Evolutionary conservation across 53 echinoderm and acorn worm species (phyloP), one percentile per base, ranked within the genome.

Genomic region (Luidia sarsii): DNA sequence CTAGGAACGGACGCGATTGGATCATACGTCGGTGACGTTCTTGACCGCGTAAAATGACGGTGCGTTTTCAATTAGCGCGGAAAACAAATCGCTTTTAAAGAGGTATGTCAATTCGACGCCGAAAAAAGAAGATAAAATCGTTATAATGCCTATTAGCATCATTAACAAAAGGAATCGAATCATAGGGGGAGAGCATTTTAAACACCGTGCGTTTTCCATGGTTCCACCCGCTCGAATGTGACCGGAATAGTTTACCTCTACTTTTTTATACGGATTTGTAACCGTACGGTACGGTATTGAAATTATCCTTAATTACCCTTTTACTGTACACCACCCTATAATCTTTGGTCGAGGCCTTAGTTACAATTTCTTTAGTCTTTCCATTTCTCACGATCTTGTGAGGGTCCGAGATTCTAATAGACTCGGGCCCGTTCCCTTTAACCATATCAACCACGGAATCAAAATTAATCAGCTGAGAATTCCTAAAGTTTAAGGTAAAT

Each of bases 241-340:
- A 56, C 4, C 25, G 56, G 25, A 4, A 1, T 10, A 56, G 22
- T 24, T 4, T 24, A 20, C 3, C 22, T 4, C 22, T 56, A 24
- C 22, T 24, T 22, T 10, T 56, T 56, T 51, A 51, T 51, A 3
- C 9, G 22, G 25, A 32, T 8, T 59, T 59, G 32, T 62, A 87
- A 7, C 87, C 83, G 46, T 83, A 91, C 0, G 87, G 91, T n/a
- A 91, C 61, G 4, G 87, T 91, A 11, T 39, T 82, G 32, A 50
- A 87, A 14, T 91, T 37, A 5, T 68, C 79, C 36, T 54, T 11
- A 0, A 84, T 60, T 13, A 89, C 70, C 4, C 89, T 21, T 33
- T 92, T 92, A 33, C 82, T 80, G 39, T 90, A 90, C 39, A 89
- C 89, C 7, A 92, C 69, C 14, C 89, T 27, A 24, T 92, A 89